Percentiles rank a stretch among this genome's conserved stretches.
Conservation (phyloP, 2,888 invertebrate species). For the Hirtodrosophila trivittata region DNA sequence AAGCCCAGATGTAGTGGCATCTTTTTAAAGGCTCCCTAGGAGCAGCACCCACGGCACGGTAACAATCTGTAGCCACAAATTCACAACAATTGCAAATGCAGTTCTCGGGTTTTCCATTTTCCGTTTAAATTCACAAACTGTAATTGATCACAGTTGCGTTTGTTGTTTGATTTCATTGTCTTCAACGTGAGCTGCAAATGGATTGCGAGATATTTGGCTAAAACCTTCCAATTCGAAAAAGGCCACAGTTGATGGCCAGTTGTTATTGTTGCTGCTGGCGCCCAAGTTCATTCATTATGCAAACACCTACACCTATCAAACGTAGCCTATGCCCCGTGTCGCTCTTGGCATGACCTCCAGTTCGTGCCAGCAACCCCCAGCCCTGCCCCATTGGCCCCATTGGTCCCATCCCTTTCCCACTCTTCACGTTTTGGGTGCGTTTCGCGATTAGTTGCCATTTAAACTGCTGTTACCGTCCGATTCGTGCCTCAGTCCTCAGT, state of each 20-base stretch:
- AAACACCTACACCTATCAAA: slow-evolving; percentile 67
- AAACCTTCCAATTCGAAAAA: slow-evolving; percentile 7
- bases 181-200: slow-evolving; percentile 41
- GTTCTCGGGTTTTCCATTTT: slow-evolving; percentile 26
- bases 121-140: slow-evolving; percentile 65
- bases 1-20: slow-evolving; percentile 12
- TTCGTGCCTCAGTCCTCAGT: slow-evolving; percentile 3
- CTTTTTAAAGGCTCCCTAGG: background rate
- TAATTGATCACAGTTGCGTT: slow-evolving; percentile 74
- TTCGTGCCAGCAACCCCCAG: background rate
- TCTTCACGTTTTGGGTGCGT: slow-evolving; percentile 17
- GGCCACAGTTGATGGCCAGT: slow-evolving; percentile 55
- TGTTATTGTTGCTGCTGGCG: slow-evolving; percentile 37
- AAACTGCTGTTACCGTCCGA: slow-evolving; percentile 65
- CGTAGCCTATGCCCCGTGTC: slow-evolving; percentile 35
- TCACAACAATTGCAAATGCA: slow-evolving; percentile 40
- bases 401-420: background rate
- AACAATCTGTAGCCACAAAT: slow-evolving; percentile 45
- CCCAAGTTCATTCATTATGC: slow-evolving; percentile 72
- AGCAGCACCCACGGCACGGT: no score
- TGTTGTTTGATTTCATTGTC: slow-evolving; percentile 76
- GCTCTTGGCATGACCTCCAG: background rate
- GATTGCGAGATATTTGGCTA: background rate
- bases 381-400: background rate
- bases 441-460: slow-evolving; percentile 79